Evolutionary conservation across 2,797 vertebrate genomes (phyloP).

Genomic region (Gobio occitaniae): DNA sequence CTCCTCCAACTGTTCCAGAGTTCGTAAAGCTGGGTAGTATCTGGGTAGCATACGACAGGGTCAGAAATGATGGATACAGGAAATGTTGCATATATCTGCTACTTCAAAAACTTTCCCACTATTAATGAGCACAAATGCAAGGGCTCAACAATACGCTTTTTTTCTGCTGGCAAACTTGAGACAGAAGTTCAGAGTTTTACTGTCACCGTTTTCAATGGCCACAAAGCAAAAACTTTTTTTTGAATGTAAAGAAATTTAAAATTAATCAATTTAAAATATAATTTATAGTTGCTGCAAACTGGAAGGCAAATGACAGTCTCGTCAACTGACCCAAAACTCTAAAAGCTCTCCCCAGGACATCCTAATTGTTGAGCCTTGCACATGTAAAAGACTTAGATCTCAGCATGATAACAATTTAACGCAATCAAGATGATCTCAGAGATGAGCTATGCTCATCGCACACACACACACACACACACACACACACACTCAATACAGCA

Average conservation of each 20-base stretch:
- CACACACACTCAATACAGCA: slow-evolving; percentile 39
- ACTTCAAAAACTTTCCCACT: not conserved
- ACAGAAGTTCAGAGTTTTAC: not conserved
- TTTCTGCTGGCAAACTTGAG: not conserved
- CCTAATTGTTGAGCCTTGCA: not conserved
- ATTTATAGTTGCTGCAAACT: not conserved
- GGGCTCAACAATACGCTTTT: not conserved
- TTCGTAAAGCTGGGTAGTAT: slow-evolving; percentile 94
- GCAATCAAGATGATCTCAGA: slow-evolving; percentile 45
- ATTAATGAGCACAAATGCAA: slow-evolving; percentile 20
- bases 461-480: slow-evolving; percentile 33
- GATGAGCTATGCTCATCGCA: slow-evolving; percentile 43
- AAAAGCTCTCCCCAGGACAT: not conserved
- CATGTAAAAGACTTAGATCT: slow-evolving; percentile 22
- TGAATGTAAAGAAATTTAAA: not conserved
- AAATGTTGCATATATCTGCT: slow-evolving; percentile 1
- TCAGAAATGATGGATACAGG: not conserved
- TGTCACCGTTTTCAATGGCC: not conserved
- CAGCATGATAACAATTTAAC: slow-evolving; percentile 43
- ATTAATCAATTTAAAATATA: not conserved
- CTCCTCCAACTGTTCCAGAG: slow-evolving; percentile 91
- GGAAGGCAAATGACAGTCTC: not conserved
- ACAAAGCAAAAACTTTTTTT: not conserved
- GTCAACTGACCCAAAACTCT: not conserved
- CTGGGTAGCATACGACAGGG: slow-evolving; percentile 67